Evolutionary conservation across 1,140 invertebrate species (phyloP), one percentile per base, ranked within the genome.

Genomic region (Drosophila simulans): DNA sequence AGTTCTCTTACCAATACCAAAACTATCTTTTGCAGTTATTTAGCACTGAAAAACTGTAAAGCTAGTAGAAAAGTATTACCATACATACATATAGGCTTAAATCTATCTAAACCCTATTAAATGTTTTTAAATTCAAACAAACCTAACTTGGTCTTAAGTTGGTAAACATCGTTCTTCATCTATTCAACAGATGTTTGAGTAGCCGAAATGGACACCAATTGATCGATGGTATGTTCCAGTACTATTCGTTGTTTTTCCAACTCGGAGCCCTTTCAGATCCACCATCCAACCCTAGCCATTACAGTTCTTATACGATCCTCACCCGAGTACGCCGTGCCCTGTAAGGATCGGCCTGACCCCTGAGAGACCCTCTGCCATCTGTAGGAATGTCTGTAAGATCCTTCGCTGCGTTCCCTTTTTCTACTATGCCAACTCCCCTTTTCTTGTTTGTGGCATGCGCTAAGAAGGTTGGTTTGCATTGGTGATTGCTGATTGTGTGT

Each of bases 371-470:
- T 63, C 27, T 52, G 46, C 59, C 63, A 66, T 66, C 64, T 65
- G 46, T 68, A 68, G 64, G 60, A 68, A 70, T 70, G 53, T 49
- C 35, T 70, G 64, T 69, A 69, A 70, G 46, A 70, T 70, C 68
- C 51, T 49, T 39, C 13, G 35, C 20, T 40, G 39, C 62, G 68
- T 70, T 49, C 56, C 56, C 56, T 34, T 48, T 66, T 55, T 43
- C 42, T 35, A 25, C 48, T 37, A 37, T 56, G 35, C 43, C 40
- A 68, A 69, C 66, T 69, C 66, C 66, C 62, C 68, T 70, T 69
- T 70, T 54, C 65, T 69, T 51, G 64, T 48, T 55, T 70, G 66
- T 70, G 68, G 68, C 68, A 70, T 70, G 68, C 68, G 68, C 68
- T 70, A 70, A 57, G 68, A 49, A 49, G 68, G 68, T 66, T 75